Conservation (phyloP, 1,140 invertebrate species). For the Drosophila pallidifrons region DNA sequence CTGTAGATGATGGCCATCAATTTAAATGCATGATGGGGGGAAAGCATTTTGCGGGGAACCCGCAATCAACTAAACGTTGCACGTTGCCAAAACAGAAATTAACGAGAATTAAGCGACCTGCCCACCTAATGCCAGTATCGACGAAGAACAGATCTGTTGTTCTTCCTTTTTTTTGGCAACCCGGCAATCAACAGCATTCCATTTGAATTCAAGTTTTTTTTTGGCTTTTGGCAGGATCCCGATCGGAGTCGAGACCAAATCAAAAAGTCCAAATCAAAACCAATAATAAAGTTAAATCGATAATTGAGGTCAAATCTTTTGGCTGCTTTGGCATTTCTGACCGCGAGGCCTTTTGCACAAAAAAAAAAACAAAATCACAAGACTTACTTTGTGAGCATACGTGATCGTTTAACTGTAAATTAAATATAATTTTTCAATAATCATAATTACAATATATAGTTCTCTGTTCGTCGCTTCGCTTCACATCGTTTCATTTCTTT, state of each 20-base stretch:
- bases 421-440: slow-evolving; percentile 85
- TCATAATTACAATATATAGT: slow-evolving; percentile 80
- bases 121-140: slow-evolving; percentile 64
- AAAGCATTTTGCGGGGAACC: slow-evolving; percentile 49
- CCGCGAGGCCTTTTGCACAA: slow-evolving; percentile 44
- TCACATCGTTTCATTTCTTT: background rate
- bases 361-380: background rate
- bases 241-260: slow-evolving; percentile 38
- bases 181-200: slow-evolving; percentile 82
- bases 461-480: slow-evolving; percentile 43
- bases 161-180: slow-evolving; percentile 15
- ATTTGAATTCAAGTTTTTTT: slow-evolving; percentile 68
- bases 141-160: slow-evolving; percentile 30
- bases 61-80: slow-evolving; percentile 82
- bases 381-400: slow-evolving; percentile 51
- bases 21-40: slow-evolving; percentile 34
- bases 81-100: slow-evolving; percentile 69
- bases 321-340: slow-evolving; percentile 41
- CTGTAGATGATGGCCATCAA: slow-evolving; percentile 78
- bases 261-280: slow-evolving; percentile 81
- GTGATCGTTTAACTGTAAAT: slow-evolving; percentile 85
- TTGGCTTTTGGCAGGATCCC: slow-evolving; percentile 48
- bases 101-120: slow-evolving; percentile 78
- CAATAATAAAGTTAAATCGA: slow-evolving; percentile 85
- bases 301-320: slow-evolving; percentile 82